These are phyloP conservation scores for Gymnothorax javanicus DNA, from an alignment of 2,797 vertebrate genomes.

Conservation along the genomic window DNA sequence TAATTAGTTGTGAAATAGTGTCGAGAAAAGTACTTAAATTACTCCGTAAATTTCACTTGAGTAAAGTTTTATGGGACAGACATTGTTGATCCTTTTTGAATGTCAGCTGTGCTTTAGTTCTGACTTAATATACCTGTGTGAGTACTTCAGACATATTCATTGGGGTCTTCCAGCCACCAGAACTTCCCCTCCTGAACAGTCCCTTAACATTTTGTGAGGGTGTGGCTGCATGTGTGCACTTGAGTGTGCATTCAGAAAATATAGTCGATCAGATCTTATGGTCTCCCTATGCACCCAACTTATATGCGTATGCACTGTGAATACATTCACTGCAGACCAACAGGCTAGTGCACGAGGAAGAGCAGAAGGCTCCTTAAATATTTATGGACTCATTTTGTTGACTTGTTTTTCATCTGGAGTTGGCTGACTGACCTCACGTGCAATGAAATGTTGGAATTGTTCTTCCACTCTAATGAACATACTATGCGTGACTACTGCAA, in stretches of 20 bases:
- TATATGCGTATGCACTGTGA: constrained; percentile 9
- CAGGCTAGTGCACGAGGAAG: constrained; percentile 2
- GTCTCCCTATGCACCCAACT: not conserved
- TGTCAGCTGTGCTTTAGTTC: not conserved
- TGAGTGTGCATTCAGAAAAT: not conserved
- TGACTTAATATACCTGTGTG: not conserved
- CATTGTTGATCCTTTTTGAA: not conserved
- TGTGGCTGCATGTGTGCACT: not conserved
- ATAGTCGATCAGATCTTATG: not conserved
- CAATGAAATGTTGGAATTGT: not conserved
- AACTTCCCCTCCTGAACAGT: not conserved
- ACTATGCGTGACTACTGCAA: not conserved
- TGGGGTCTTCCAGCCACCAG: not conserved
- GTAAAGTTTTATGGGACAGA: not conserved
- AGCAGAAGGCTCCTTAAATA: constrained; percentile 52
- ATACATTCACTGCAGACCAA: constrained; percentile 19
- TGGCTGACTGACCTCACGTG: constrained; percentile 42
- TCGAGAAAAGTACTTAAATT: not conserved
- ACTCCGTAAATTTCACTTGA: not conserved
- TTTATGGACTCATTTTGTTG: constrained; percentile 53
- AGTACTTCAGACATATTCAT: not conserved
- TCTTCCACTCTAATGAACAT: constrained; percentile 6
- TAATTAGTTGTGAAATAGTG: not conserved
- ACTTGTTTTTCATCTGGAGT: constrained; percentile 37
- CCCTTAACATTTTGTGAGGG: not conserved